These are phyloP conservation scores for Lasioglossum vierecki DNA, from an alignment of 2,888 invertebrate genomes.

Conservation along the genomic window DNA sequence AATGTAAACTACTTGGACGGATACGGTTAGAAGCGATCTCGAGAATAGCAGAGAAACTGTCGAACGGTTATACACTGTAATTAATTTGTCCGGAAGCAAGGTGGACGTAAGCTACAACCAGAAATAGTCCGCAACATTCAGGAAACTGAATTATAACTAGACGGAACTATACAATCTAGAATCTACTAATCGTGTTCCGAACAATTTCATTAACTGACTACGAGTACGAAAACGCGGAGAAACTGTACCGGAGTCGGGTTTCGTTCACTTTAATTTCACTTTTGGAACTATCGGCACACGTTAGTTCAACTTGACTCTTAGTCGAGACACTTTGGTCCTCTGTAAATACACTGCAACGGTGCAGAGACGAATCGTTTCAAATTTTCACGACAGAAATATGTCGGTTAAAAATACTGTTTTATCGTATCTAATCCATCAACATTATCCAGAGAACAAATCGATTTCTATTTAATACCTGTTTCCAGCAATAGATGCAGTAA, in stretches of 20 bases:
- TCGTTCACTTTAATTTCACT: conserved; percentile 30
- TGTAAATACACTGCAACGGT: neutral
- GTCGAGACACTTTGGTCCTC: neutral
- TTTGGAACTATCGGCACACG: conserved; percentile 5
- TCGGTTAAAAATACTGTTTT: too few relatives aligned
- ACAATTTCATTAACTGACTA: conserved; percentile 42
- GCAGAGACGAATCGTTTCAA: neutral
- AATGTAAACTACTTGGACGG: neutral
- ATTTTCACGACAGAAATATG: neutral
- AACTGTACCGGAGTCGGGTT: conserved; percentile 30
- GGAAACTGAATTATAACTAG: conserved; percentile 40
- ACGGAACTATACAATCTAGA: conserved; percentile 31
- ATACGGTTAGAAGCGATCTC: neutral
- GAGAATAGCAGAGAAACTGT: neutral
- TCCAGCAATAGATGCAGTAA: too few relatives aligned
- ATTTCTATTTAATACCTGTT: neutral
- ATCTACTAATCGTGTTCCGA: conserved; percentile 47
- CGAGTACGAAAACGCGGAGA: neutral
- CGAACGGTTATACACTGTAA: conserved; percentile 12
- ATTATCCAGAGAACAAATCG: neutral
- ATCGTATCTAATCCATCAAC: too few relatives aligned
- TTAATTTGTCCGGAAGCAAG: conserved; percentile 1
- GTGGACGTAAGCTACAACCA: neutral
- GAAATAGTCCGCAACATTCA: conserved; percentile 15
- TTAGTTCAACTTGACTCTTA: neutral